Evolutionary conservation across 2,888 invertebrate species (phyloP).

Genomic region (Drosophila emarginata): DNA sequence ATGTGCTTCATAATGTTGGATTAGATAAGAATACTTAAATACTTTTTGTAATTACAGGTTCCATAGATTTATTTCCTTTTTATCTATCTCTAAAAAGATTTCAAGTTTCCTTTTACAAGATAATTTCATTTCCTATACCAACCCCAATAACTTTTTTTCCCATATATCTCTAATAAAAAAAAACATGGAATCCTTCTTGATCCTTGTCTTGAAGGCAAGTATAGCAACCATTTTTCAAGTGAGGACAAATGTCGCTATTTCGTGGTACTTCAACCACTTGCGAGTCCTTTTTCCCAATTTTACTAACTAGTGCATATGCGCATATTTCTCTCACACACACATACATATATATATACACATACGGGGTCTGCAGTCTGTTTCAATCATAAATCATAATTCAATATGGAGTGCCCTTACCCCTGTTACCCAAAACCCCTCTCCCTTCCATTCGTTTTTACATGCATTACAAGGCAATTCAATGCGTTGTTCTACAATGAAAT

Average conservation of each 20-base stretch:
- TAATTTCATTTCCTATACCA: not conserved
- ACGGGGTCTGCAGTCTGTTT: slow-evolving; percentile 65
- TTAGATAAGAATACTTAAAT: not conserved
- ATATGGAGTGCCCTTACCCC: slow-evolving; percentile 68
- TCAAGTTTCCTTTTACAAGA: not conserved
- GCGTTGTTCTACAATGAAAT: slow-evolving; percentile 63
- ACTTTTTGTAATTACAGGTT: not conserved
- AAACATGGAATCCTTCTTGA: slow-evolving; percentile 40
- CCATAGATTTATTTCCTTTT: not conserved
- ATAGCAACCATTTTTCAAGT: slow-evolving; percentile 62
- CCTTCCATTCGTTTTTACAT: slow-evolving; percentile 36
- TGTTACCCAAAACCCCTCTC: not conserved
- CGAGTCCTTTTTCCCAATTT: slow-evolving; percentile 32
- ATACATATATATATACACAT: slow-evolving; percentile 17
- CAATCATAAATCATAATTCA: slow-evolving; percentile 76
- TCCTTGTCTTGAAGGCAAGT: slow-evolving; percentile 44
- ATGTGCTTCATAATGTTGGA: not conserved
- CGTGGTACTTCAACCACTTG: slow-evolving; percentile 60
- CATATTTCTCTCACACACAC: slow-evolving; percentile 57
- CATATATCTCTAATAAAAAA: slow-evolving; percentile 4
- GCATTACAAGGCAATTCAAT: slow-evolving; percentile 48
- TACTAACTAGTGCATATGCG: slow-evolving; percentile 74
- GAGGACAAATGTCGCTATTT: slow-evolving; percentile 71
- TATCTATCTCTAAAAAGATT: not conserved
- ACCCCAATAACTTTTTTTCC: not conserved